Evolutionary conservation across 2,113 vertebrate genomes (phyloP), one percentile per base, ranked within the genome.

Genomic region (Madoqua kirkii): DNA sequence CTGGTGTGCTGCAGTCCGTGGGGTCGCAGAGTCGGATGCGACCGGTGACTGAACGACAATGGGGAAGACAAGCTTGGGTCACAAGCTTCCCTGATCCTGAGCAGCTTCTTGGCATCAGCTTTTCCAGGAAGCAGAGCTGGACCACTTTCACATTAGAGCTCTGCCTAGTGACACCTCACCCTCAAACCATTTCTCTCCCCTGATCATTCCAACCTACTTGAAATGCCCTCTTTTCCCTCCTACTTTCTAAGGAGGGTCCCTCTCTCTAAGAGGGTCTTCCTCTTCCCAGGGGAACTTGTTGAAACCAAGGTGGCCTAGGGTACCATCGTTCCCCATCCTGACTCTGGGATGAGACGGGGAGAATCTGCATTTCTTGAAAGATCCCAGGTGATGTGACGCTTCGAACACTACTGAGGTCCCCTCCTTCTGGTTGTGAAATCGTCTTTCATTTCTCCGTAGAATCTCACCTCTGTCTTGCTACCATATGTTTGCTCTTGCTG

Each of bases 361-460:
- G 57, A 31, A 13, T 27, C 1, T 17, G 1, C 10, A 9, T 67
- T 54, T 96, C 83, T 82, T 36, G 6, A 19, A n/a, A 33, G 60
- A 48, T 33, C 15, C 31, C 43, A 43, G 25, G 29, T 27, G 36
- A 31, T 2, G 0, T 3, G 14, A 29, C 8, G 52, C 45, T 13
- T 31, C 33, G 1, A 7, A 29, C 85, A 29, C 10, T 50, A 59
- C 2, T 8, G 3, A 13, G 31, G 19, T 29, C 10, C 25, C 54
- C 7, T 21, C 14, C 0, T 0, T 43, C 36, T 62, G 2, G 8
- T n/a, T 54, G 40, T 29, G 33, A 36, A 81, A n/a, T 19, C 8
- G 1, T 16, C 27, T 31, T 10, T 0, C 13, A 1, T 15, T 31
- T n/a, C 13, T n/a, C 67, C 2, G 0, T 17, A 5, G 45, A 2